phyloP scores from a whole-genome alignment of 2,113 vertebrate genomes.

The Plecotus auritus region DNA sequence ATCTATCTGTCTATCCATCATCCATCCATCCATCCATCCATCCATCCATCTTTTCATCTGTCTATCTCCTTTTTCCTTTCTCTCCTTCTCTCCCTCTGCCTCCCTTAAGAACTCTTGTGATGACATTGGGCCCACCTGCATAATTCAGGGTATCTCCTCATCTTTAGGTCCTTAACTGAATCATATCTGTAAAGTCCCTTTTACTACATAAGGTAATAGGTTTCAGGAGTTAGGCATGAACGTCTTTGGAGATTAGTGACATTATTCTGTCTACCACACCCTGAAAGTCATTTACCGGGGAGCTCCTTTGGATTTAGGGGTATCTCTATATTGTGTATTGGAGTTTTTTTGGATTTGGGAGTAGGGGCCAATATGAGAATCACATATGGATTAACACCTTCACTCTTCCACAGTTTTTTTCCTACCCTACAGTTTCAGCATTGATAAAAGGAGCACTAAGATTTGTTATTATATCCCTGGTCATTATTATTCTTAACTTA shows the following conservation, averaged over 20 bases:
- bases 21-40: not conserved
- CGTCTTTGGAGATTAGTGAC: not conserved
- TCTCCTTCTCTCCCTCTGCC: not conserved
- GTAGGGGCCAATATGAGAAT: not conserved
- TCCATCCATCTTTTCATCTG: not conserved
- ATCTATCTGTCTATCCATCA: not conserved
- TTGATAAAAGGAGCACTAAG: not conserved
- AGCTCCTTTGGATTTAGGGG: not conserved
- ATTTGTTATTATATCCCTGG: not conserved
- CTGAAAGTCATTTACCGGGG: not conserved
- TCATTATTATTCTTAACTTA: not conserved
- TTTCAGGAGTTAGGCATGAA: not conserved
- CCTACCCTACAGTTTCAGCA: not conserved
- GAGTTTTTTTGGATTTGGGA: not conserved
- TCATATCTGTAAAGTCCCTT: not conserved
- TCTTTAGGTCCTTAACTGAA: not conserved
- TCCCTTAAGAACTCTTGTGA: not conserved
- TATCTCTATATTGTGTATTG: not conserved
- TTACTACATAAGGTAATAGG: not conserved
- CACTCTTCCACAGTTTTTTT: not conserved
- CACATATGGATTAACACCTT: not conserved
- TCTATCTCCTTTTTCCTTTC: not conserved
- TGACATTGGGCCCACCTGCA: not conserved
- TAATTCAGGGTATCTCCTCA: not conserved
- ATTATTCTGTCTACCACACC: not conserved